Evolutionary conservation across 2,113 vertebrate species (phyloP).

Genomic region (Trinectes maculatus): DNA sequence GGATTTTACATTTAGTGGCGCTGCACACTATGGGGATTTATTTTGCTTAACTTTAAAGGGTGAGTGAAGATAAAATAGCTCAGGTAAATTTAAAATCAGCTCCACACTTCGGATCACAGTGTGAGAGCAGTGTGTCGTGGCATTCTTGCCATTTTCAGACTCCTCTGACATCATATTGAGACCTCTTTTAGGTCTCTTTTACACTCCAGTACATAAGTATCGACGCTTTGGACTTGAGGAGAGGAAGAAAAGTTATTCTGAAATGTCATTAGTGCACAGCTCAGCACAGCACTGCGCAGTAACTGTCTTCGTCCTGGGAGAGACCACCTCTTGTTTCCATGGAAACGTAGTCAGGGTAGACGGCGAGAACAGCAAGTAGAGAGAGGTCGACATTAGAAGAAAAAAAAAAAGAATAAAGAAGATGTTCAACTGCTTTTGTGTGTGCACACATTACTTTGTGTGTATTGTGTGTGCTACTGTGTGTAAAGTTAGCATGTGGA

Average conservation of each 20-base stretch:
- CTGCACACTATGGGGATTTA: constrained; percentile 8
- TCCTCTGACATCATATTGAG: constrained; percentile 21
- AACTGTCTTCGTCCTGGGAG: constrained; percentile 73
- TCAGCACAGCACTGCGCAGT: constrained; percentile 71
- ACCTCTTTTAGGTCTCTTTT: constrained; percentile 41
- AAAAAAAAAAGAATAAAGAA: constrained; percentile 48
- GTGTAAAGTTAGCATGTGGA: constrained; percentile 8
- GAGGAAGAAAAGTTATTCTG: constrained; percentile 67
- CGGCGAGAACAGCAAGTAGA: constrained; percentile 57
- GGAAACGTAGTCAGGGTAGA: constrained; percentile 78
- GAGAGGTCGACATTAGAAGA: constrained; percentile 48
- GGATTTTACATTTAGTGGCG: background rate
- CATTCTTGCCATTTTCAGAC: background rate
- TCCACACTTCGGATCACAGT: background rate
- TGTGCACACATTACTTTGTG: too few relatives aligned
- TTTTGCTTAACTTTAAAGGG: background rate
- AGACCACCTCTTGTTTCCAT: constrained; percentile 81
- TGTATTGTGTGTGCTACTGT: constrained; percentile 2
- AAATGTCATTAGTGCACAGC: constrained; percentile 77
- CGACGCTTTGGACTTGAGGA: constrained; percentile 52
- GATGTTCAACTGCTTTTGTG: constrained; percentile 48
- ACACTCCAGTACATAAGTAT: constrained; percentile 31
- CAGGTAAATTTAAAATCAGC: constrained; percentile 12
- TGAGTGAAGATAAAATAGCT: background rate
- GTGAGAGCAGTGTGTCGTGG: background rate